A percentile compares a stretch with the other conserved stretches of the same genome.
Evolutionary conservation across 2,888 invertebrate species (phyloP).

Genomic region (Tinea pellionella): DNA sequence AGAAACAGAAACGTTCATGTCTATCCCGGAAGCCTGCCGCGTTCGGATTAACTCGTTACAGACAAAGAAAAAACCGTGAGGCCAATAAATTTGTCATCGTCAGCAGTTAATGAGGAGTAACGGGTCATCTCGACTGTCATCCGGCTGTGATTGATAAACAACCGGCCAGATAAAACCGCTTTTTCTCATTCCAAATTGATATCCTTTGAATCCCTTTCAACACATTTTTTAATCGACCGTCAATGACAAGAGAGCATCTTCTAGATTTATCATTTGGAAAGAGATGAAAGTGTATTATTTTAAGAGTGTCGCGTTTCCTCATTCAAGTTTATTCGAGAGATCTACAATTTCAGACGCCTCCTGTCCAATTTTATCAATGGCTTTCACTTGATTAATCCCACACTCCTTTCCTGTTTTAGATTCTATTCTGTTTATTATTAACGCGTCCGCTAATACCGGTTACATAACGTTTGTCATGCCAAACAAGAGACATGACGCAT

Average conservation of each 20-base stretch:
- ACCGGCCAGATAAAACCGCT: constrained; percentile 14
- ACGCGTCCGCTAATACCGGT: not conserved
- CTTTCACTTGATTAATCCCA: constrained; percentile 24
- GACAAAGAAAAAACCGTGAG: constrained; percentile 17
- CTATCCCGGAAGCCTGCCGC: constrained; percentile 11
- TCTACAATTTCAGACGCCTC: not conserved
- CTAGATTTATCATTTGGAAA: constrained; percentile 36
- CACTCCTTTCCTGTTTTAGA: constrained; percentile 6
- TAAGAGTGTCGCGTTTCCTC: constrained; percentile 10
- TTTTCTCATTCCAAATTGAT: constrained; percentile 16
- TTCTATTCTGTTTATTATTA: constrained; percentile 6
- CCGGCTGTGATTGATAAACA: constrained; percentile 16
- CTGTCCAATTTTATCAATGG: constrained; percentile 19
- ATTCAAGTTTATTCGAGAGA: not conserved
- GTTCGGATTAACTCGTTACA: constrained; percentile 16
- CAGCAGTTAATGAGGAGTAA: constrained; percentile 18
- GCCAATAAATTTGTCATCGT: constrained; percentile 33
- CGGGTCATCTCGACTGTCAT: constrained; percentile 12
- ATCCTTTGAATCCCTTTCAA: constrained; percentile 32
- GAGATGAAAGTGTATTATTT: constrained; percentile 39
- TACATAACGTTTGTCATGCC: too few species aligned
- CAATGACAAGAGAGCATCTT: constrained; percentile 1
- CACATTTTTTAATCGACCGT: constrained; percentile 27
- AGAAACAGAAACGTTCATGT: not conserved
- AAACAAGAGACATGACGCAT: too few species aligned